phyloP scores from a whole-genome alignment of 2,888 invertebrate genomes.

The Aphodius granarius region DNA sequence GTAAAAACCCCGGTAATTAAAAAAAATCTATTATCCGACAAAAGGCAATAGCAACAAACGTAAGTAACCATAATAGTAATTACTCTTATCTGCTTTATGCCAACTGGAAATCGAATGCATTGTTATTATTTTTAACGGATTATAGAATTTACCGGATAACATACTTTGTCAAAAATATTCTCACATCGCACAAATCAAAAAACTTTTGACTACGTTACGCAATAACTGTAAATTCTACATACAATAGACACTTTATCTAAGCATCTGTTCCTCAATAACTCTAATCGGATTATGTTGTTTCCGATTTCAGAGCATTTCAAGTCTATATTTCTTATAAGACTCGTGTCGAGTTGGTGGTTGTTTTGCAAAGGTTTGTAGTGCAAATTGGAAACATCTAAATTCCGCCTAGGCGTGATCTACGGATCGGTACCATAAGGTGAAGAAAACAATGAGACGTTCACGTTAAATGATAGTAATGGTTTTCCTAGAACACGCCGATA shows the following conservation, averaged over 20 bases:
- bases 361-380: background rate
- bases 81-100: background rate
- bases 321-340: too few relatives aligned
- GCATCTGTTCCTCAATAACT: too few relatives aligned
- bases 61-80: too few relatives aligned
- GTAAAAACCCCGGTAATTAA: background rate
- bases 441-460: constrained; percentile 28
- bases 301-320: background rate
- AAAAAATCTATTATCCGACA: background rate
- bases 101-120: background rate
- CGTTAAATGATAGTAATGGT: constrained; percentile 25
- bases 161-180: too few relatives aligned
- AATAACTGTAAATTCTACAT: too few relatives aligned
- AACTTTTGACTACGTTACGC: too few relatives aligned
- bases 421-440: background rate
- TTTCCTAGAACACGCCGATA: constrained; percentile 32
- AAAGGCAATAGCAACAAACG: background rate
- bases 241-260: too few relatives aligned
- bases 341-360: too few relatives aligned
- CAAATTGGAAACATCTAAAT: background rate
- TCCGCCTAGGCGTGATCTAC: background rate
- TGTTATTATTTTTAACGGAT: background rate
- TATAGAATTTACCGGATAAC: background rate
- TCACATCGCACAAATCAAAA: too few relatives aligned
- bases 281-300: too few relatives aligned